Conservation (phyloP, 2,888 invertebrate species). For the Drosophila mercatorum region DNA sequence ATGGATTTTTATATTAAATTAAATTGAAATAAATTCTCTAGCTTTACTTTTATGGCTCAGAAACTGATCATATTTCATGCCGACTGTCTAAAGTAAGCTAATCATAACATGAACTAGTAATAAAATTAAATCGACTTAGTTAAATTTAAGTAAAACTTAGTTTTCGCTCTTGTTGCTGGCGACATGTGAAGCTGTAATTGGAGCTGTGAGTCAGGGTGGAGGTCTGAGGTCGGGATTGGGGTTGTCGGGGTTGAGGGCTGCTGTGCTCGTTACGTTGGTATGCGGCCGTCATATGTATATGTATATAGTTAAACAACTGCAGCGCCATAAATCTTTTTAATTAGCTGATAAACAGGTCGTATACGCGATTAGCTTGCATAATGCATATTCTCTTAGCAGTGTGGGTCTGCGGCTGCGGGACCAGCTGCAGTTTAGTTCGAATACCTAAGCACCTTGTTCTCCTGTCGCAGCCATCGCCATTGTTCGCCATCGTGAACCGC, state of each 20-base stretch:
- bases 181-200: neutral
- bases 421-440: neutral
- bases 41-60: too few species aligned
- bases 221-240: neutral
- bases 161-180: neutral
- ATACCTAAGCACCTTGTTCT: neutral
- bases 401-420: neutral
- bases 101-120: neutral
- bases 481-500: slow-evolving; percentile 4
- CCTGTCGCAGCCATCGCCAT: neutral
- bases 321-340: slow-evolving; percentile 62
- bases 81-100: neutral
- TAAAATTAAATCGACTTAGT: neutral
- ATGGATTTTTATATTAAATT: too few species aligned
- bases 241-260: too few species aligned
- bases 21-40: too few species aligned
- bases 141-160: neutral
- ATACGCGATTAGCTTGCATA: slow-evolving; percentile 43
- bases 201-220: neutral
- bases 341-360: slow-evolving; percentile 63
- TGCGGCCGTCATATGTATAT: slow-evolving; percentile 7
- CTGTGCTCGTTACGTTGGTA: slow-evolving; percentile 3
- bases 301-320: slow-evolving; percentile 42
- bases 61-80: too few species aligned
- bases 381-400: slow-evolving; percentile 38